Evolutionary conservation across 2,113 vertebrate species (phyloP).

Genomic region (Datnioides undecimradiatus): DNA sequence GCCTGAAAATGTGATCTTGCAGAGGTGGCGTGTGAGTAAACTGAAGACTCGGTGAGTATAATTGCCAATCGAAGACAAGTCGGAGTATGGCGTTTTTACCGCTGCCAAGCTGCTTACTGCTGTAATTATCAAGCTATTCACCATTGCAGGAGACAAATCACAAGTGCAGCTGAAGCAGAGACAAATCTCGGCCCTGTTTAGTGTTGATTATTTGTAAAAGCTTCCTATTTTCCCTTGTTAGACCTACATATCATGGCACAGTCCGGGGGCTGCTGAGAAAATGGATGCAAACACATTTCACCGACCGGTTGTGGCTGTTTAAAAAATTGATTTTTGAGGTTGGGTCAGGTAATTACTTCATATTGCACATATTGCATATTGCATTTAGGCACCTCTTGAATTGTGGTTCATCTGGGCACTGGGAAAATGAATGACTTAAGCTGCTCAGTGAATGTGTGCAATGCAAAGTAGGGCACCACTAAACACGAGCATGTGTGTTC

Average conservation of each 20-base stretch:
- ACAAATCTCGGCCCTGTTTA: background rate
- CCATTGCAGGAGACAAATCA: background rate
- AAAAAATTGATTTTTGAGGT: background rate
- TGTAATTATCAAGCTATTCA: conserved; percentile 32
- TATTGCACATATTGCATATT: no score
- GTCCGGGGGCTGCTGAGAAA: background rate
- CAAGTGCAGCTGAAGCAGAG: background rate
- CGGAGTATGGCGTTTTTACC: background rate
- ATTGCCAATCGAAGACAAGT: background rate
- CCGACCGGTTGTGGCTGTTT: background rate
- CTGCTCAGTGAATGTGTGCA: background rate
- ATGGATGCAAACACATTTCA: background rate
- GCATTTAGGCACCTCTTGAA: background rate
- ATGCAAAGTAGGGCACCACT: background rate
- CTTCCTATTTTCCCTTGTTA: background rate
- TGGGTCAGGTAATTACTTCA: background rate
- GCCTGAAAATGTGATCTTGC: background rate
- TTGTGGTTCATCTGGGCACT: accelerated
- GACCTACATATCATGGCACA: background rate
- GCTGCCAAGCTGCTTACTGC: conserved; percentile 6
- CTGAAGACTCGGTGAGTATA: background rate
- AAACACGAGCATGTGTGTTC: background rate
- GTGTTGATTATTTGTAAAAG: background rate
- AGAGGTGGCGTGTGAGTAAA: background rate
- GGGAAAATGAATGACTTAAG: conserved; percentile 1